Evolutionary conservation across 2,113 vertebrate genomes (phyloP).

Genomic region (Ammodytes dubius): DNA sequence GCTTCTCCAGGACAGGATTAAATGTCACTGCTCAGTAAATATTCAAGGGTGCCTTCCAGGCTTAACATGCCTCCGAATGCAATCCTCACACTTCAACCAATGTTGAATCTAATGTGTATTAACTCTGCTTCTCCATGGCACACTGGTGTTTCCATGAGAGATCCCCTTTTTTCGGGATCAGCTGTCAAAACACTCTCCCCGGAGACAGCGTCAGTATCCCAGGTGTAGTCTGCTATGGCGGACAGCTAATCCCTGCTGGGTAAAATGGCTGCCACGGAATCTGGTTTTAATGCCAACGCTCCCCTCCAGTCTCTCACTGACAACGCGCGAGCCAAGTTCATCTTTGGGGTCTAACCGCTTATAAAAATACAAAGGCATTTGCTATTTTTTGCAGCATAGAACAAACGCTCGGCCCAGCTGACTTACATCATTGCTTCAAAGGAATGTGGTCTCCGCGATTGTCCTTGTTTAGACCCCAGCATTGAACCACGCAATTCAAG

Average conservation of each 20-base stretch:
- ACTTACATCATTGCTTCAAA: slow-evolving; percentile 37
- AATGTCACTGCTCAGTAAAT: slow-evolving; percentile 1
- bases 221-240: slow-evolving; percentile 69
- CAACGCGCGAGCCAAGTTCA: slow-evolving; percentile 57
- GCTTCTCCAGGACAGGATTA: background rate
- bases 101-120: slow-evolving; percentile 16
- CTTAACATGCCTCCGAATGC: background rate
- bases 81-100: slow-evolving; percentile 1
- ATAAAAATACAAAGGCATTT: slow-evolving; percentile 70
- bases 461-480: slow-evolving; percentile 15
- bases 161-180: slow-evolving; percentile 45
- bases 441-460: background rate
- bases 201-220: slow-evolving; percentile 55
- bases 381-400: slow-evolving; percentile 31
- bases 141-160: slow-evolving; percentile 25
- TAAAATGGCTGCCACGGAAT: slow-evolving; percentile 66
- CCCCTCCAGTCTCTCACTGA: slow-evolving; percentile 55
- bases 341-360: slow-evolving; percentile 72
- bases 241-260: slow-evolving; percentile 68
- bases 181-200: slow-evolving; percentile 61
- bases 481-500: slow-evolving; percentile 27
- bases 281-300: slow-evolving; percentile 66
- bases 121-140: slow-evolving; percentile 17
- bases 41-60: background rate
- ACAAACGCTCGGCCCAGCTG: slow-evolving; percentile 36